Percentiles rank a stretch among this genome's conserved stretches.
phyloP scores from a whole-genome alignment of 1,140 invertebrate genomes.

The Drosophila oshimai region DNA sequence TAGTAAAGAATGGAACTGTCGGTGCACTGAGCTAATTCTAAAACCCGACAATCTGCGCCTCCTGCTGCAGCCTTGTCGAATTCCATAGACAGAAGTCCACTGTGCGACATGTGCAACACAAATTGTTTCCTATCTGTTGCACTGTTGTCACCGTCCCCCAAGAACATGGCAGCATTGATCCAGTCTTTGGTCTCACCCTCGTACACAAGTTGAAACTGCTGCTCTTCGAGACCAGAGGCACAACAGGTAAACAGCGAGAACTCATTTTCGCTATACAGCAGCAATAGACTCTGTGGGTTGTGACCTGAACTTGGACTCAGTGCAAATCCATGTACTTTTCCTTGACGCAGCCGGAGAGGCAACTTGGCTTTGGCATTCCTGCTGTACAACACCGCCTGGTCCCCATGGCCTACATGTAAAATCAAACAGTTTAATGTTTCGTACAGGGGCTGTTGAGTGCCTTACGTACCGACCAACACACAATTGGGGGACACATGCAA shows the following conservation, averaged over 20 bases:
- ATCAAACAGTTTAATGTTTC: background rate
- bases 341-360: conserved; percentile 5
- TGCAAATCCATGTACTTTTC: conserved; percentile 53
- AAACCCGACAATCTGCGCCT: background rate
- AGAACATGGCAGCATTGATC: conserved; percentile 63
- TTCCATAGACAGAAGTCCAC: conserved; percentile 45
- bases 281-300: background rate
- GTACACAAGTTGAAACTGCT: conserved; percentile 37
- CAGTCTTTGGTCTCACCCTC: conserved; percentile 66
- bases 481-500: conserved; percentile 10
- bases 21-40: conserved; percentile 39
- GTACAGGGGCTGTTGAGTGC: background rate
- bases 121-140: conserved; percentile 16
- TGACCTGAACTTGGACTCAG: background rate
- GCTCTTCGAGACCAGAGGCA: background rate
- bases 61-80: conserved; percentile 2
- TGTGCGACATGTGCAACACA: conserved; percentile 65
- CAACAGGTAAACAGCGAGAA: conserved; percentile 35
- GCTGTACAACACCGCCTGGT: conserved; percentile 21
- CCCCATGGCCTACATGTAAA: conserved; percentile 43
- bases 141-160: conserved; percentile 23
- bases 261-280: conserved; percentile 54
- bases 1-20: conserved; percentile 72
- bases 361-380: background rate
- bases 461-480: conserved; percentile 12